Conservation (phyloP, 2,888 invertebrate species). For the Himalopsyche kuldschensis region DNA sequence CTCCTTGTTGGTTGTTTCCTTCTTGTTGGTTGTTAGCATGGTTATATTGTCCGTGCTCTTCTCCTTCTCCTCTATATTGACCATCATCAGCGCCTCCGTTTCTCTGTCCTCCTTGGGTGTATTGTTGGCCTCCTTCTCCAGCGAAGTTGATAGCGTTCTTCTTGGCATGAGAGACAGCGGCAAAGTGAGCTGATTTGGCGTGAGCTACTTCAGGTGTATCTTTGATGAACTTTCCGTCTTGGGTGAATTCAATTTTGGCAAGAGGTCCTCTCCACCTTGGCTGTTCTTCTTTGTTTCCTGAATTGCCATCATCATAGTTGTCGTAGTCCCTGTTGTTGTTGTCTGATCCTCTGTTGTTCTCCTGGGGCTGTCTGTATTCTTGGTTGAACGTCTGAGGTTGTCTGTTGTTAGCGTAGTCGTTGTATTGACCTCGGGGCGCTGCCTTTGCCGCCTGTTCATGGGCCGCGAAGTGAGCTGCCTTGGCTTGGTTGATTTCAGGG, state of each 20-base stretch:
- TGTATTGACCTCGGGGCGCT: constrained; percentile 41
- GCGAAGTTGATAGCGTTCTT: constrained; percentile 17
- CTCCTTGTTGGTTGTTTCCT: constrained; percentile 20
- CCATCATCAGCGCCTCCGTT: constrained; percentile 21
- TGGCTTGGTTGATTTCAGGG: constrained; percentile 46
- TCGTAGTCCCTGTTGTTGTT: constrained; percentile 27
- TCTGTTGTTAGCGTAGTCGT: constrained; percentile 10
- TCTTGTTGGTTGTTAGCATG: constrained; percentile 13
- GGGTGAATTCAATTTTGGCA: constrained; percentile 38
- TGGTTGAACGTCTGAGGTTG: constrained; percentile 12
- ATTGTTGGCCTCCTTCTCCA: constrained; percentile 7
- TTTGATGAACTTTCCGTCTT: constrained; percentile 39
- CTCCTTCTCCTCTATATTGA: constrained; percentile 23
- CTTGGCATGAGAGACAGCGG: constrained; percentile 29
- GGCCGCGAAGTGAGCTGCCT: constrained; percentile 48
- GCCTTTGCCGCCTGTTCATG: constrained; percentile 44
- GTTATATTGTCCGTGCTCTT: constrained; percentile 14
- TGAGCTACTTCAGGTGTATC: constrained; percentile 37
- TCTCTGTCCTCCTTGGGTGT: neutral
- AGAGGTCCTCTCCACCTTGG: constrained; percentile 37
- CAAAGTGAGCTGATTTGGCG: constrained; percentile 33
- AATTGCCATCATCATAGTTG: constrained; percentile 28
- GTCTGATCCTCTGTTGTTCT: constrained; percentile 12
- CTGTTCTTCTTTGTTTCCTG: constrained; percentile 12
- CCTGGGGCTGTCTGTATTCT: constrained; percentile 4